Base-by-base conservation (phyloP, 2,888 invertebrate species). In the Drosophila antonietae region DNA sequence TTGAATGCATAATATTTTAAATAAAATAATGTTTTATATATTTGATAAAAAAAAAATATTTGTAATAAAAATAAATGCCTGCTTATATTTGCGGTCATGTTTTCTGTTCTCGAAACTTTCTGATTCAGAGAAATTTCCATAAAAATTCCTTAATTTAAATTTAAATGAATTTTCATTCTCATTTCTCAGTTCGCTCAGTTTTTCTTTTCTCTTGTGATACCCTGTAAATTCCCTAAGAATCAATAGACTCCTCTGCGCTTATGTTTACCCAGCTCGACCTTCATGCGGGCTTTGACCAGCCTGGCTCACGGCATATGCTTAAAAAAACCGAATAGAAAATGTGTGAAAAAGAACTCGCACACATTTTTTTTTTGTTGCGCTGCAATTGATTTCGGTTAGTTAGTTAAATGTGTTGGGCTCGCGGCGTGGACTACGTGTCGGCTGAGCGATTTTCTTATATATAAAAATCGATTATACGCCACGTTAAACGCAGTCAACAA, bases 391-490 rank as follows among this genome's bases (percentile, higher is more conserved):
- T 85, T 88, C 51, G 60, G 82, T 75, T 62, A 69, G 68, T 80
- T 68, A 65, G 68, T 70, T 75, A 75, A 81, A 62, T 63, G 82
- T 52, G 82, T 53, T 79, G 64, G 63, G 78, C 76, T 56, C 58
- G 58, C 35, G 53, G 58, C 65, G 73, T 20, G 35, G 56, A 41
- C n/a, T 18, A 66, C 75, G 66, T 47, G 75, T 55, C 75, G 80
- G 80, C 63, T 83, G 84, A 64, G 69, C 18, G 58, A 62, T 67
- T 61, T 73, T 68, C 56, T 61, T 62, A 47, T 3, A 28, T 68
- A 76, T 71, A 65, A 71, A 88, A 85, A 86, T 89, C 86, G 86
- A 86, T 86, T 86, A 89, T 89, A 80, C 83, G 88, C 86, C 86
- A 78, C 81, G 88, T 77, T 86, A 70, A 52, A 23, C 86, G 62